Evolutionary conservation across 2,888 invertebrate genomes (phyloP).

Genomic region (Sinohyriopsis cumingii): DNA sequence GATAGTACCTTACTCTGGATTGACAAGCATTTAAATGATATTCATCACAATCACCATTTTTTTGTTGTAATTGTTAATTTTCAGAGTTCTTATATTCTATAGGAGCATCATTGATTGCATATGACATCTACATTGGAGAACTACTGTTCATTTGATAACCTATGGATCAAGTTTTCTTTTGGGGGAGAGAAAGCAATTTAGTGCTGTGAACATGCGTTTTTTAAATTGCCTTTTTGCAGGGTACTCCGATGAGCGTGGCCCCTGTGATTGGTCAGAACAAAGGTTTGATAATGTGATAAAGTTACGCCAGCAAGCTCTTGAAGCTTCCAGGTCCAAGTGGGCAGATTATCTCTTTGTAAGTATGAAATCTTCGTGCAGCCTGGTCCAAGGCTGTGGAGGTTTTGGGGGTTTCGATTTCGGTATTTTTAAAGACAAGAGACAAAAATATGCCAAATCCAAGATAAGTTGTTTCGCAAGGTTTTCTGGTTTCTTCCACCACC

Average conservation of each 20-base stretch:
- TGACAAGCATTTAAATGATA: too few relatives aligned
- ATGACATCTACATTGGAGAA: too few relatives aligned
- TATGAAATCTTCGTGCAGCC: constrained; percentile 32
- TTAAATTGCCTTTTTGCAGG: constrained; percentile 37
- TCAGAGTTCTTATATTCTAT: too few relatives aligned
- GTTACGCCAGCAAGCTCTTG: constrained; percentile 84
- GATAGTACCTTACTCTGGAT: too few relatives aligned
- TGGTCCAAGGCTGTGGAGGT: neutral
- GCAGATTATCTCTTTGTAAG: constrained; percentile 91
- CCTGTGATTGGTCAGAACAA: constrained; percentile 82
- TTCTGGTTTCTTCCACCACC: too few relatives aligned
- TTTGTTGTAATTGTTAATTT: too few relatives aligned
- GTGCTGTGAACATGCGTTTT: neutral
- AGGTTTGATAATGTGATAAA: constrained; percentile 86
- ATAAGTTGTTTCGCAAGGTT: too few relatives aligned
- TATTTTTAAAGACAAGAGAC: neutral
- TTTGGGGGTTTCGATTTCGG: neutral
- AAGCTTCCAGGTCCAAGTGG: constrained; percentile 84
- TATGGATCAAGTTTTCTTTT: too few relatives aligned
- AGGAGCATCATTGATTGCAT: too few relatives aligned
- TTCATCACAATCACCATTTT: too few relatives aligned
- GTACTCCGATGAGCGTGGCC: constrained; percentile 60
- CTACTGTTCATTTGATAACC: too few relatives aligned
- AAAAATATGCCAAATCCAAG: neutral
- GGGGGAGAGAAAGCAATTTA: too few relatives aligned